These are phyloP conservation scores for Orestias chungarensis DNA, from an alignment of 2,797 vertebrate genomes.

Conservation along the genomic window DNA sequence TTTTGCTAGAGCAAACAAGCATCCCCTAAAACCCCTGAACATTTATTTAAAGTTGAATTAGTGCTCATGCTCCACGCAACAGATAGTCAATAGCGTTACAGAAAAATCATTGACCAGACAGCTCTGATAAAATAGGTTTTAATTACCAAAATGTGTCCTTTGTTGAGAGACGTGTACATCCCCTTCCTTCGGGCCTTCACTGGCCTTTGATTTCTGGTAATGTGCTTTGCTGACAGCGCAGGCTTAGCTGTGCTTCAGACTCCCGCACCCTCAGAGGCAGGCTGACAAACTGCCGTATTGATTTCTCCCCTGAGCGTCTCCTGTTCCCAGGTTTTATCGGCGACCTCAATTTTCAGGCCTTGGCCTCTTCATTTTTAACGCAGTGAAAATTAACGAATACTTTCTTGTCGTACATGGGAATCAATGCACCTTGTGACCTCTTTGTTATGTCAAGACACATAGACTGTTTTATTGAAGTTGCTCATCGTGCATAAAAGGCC, in stretches of 20 bases:
- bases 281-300: constrained; percentile 97
- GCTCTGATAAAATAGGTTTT: constrained; percentile 94
- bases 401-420: constrained; percentile 98
- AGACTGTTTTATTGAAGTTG: constrained; percentile 18
- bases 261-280: constrained; percentile 82
- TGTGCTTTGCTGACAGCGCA: constrained; percentile 94
- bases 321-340: constrained; percentile 90
- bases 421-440: constrained; percentile 93
- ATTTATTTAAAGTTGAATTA: constrained; percentile 89
- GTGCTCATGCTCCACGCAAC: constrained; percentile 82
- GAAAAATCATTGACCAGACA: constrained; percentile 79
- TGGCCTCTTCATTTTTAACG: constrained; percentile 86
- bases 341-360: constrained; percentile 86
- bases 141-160: constrained; percentile 95
- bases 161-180: constrained; percentile 73
- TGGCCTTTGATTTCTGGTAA: constrained; percentile 96
- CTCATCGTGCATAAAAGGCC: neutral
- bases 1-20: constrained; percentile 63
- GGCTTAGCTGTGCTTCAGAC: constrained; percentile 78
- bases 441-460: constrained; percentile 5
- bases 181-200: constrained; percentile 76
- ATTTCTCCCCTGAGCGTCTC: constrained; percentile 84
- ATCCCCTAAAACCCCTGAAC: constrained; percentile 84
- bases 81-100: constrained; percentile 85
- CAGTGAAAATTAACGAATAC: constrained; percentile 93